Percentiles rank a stretch among this genome's conserved stretches.
Evolutionary conservation across 2,888 invertebrate genomes (phyloP).

Genomic region (Hirudinaria manillensis): DNA sequence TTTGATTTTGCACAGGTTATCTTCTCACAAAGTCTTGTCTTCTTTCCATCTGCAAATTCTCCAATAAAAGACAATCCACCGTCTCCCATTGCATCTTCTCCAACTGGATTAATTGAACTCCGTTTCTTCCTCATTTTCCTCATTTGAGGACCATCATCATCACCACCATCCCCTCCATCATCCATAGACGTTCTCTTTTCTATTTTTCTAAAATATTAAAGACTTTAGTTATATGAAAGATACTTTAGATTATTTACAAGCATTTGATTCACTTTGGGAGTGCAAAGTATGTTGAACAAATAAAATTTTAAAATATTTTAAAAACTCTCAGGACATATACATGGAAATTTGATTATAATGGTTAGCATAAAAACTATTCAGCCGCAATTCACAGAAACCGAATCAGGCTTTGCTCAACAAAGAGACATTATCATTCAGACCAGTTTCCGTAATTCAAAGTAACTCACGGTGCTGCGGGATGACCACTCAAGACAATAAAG

Average conservation of each 20-base stretch:
- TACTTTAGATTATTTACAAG: too few species aligned
- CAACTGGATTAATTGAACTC: neutral
- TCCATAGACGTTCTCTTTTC: conserved; percentile 21
- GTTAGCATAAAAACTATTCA: too few species aligned
- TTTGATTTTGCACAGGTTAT: conserved; percentile 7
- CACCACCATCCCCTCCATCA: neutral
- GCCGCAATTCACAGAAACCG: too few species aligned
- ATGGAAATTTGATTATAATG: too few species aligned
- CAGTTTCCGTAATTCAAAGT: neutral
- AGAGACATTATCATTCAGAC: too few species aligned
- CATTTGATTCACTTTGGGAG: too few species aligned
- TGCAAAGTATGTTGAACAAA: neutral
- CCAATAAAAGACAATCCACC: neutral
- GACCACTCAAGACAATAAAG: conserved; percentile 30
- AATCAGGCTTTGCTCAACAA: too few species aligned
- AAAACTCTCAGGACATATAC: neutral
- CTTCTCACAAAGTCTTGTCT: conserved; percentile 17
- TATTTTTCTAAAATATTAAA: neutral
- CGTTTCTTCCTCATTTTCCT: neutral
- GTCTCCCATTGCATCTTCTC: neutral
- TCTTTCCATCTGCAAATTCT: neutral
- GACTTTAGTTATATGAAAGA: too few species aligned
- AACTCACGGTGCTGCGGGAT: conserved; percentile 10
- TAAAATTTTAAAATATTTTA: neutral
- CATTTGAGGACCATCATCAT: conserved; percentile 14